These are phyloP conservation scores for Notolabrus celidotus DNA, from an alignment of 2,797 vertebrate genomes.

Conservation along the genomic window DNA sequence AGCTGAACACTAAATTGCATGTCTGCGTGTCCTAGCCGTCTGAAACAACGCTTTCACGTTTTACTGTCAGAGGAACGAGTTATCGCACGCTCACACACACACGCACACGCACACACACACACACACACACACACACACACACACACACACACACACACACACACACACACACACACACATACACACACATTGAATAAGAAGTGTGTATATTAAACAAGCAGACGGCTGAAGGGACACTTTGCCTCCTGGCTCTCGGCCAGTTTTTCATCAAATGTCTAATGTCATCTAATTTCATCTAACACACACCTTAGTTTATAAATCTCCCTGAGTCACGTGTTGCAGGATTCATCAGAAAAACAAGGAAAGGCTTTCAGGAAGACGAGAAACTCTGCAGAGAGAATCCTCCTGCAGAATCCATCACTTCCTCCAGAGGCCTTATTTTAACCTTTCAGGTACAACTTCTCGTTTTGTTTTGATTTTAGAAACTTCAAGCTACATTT, in stretches of 20 bases:
- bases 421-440: too few relatives aligned
- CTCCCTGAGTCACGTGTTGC: background rate
- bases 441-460: too few relatives aligned
- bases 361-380: background rate
- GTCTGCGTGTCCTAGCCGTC: slow-evolving; percentile 61
- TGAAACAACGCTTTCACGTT: slow-evolving; percentile 63
- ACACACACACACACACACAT: slow-evolving; percentile 47
- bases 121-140: too few relatives aligned
- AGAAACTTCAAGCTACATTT: too few relatives aligned
- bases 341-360: background rate
- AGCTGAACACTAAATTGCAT: slow-evolving; percentile 73
- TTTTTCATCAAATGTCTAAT: slow-evolving; percentile 73
- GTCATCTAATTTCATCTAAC: slow-evolving; percentile 51
- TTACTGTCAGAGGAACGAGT: slow-evolving; percentile 66
- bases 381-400: background rate
- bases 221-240: slow-evolving; percentile 76
- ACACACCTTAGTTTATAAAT: slow-evolving; percentile 13
- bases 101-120: background rate
- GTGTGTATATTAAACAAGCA: slow-evolving; percentile 69
- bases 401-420: too few relatives aligned
- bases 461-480: too few relatives aligned
- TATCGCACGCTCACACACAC: slow-evolving; percentile 56
- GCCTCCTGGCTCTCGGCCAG: slow-evolving; percentile 77
- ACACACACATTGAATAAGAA: too few relatives aligned
- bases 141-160: slow-evolving; percentile 51